phyloP scores from a whole-genome alignment of 2,888 invertebrate genomes.

The Mythimna vitellina region DNA sequence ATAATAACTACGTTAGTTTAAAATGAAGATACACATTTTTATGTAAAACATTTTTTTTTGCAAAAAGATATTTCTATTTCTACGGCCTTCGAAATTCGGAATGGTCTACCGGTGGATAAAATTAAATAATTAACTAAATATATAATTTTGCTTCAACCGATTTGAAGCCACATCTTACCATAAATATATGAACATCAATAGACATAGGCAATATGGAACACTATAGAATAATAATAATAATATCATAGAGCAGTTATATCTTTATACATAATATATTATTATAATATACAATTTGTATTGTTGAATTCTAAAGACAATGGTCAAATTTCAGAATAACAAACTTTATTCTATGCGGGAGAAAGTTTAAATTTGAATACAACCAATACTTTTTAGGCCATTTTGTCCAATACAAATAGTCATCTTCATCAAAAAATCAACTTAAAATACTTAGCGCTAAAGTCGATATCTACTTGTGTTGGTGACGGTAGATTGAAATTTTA shows the following conservation, averaged over 20 bases:
- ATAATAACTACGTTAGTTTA: not conserved
- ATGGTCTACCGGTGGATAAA: not conserved
- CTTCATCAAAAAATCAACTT: not conserved
- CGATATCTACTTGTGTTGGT: not conserved
- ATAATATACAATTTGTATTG: not conserved
- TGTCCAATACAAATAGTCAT: not conserved
- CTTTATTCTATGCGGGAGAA: not conserved
- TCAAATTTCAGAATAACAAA: not conserved
- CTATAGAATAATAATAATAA: conserved; percentile 17
- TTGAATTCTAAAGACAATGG: not conserved
- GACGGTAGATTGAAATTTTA: not conserved
- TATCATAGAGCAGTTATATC: conserved; percentile 5
- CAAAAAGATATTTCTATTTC: not conserved
- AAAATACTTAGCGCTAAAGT: not conserved
- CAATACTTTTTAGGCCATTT: not conserved
- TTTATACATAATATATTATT: too few relatives aligned
- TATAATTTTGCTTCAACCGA: conserved; percentile 1
- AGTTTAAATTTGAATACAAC: not conserved
- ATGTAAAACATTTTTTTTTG: not conserved
- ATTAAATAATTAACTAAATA: not conserved
- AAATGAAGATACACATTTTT: not conserved
- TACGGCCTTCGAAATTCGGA: not conserved
- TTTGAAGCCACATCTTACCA: conserved; percentile 12
- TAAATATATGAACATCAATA: conserved; percentile 17
- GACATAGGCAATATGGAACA: conserved; percentile 15